Conservation (phyloP, 2,113 vertebrate genomes). For the Cranoglanis bouderius region DNA sequence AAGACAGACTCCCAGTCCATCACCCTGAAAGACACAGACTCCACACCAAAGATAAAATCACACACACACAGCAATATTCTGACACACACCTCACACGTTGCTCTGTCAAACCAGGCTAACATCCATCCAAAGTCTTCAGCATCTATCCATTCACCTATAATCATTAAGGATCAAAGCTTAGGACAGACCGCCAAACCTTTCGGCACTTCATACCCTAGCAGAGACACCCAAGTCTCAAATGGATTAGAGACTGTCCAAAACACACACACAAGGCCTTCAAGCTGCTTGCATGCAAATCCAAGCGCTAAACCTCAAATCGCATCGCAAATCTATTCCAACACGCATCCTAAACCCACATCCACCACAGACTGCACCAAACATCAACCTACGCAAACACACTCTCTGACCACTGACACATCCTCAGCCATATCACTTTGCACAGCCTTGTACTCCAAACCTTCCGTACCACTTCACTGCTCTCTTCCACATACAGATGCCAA, state of each 20-base stretch:
- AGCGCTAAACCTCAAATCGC: slow-evolving; percentile 39
- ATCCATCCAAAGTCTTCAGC: slow-evolving; percentile 8
- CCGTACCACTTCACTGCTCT: slow-evolving; percentile 20
- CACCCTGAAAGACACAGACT: slow-evolving; percentile 4
- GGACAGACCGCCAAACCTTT: slow-evolving; percentile 21
- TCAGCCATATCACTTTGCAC: slow-evolving; percentile 10
- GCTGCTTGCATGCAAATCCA: slow-evolving; percentile 31
- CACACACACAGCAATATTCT: neutral
- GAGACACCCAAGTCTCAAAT: slow-evolving; percentile 32
- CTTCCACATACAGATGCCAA: slow-evolving; percentile 12
- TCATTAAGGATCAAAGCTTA: slow-evolving; percentile 28
- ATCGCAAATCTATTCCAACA: slow-evolving; percentile 43
- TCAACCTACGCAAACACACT: slow-evolving; percentile 20
- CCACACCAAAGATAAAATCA: slow-evolving; percentile 22
- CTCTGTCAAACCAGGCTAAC: slow-evolving; percentile 13
- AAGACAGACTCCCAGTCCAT: slow-evolving; percentile 17
- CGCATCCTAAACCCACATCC: slow-evolving; percentile 29
- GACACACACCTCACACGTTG: neutral
- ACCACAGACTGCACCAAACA: slow-evolving; percentile 8
- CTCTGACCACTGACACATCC: neutral
- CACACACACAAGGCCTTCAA: slow-evolving; percentile 33
- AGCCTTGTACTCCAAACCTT: slow-evolving; percentile 23
- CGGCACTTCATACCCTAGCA: slow-evolving; percentile 18
- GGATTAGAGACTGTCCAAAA: slow-evolving; percentile 45
- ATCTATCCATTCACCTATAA: slow-evolving; percentile 15